Percentiles rank a stretch among this genome's conserved stretches.
phyloP scores from a whole-genome alignment of 1,140 invertebrate species.

The Triops longicaudatus region DNA sequence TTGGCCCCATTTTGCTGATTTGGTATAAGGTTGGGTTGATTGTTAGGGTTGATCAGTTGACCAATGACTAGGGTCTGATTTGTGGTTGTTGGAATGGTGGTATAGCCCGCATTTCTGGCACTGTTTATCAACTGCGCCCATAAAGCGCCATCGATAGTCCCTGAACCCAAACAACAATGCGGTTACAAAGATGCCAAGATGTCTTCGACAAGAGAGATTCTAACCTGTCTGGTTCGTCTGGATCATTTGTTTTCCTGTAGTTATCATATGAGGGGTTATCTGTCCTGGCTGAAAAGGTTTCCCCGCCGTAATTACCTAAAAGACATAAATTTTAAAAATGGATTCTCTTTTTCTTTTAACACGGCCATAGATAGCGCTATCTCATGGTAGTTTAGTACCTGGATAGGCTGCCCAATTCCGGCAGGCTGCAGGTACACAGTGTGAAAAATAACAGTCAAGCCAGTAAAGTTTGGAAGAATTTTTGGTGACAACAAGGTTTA shows the following conservation, averaged over 20 bases:
- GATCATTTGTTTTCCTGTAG: constrained; percentile 26
- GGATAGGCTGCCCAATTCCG: constrained; percentile 31
- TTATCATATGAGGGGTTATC: constrained; percentile 36
- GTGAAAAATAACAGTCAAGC: constrained; percentile 17
- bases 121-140: constrained; percentile 32
- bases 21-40: constrained; percentile 55
- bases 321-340: constrained; percentile 18
- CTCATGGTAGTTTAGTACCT: constrained; percentile 27
- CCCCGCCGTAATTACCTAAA: constrained; percentile 62
- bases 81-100: constrained; percentile 56
- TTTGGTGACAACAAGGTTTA: no score
- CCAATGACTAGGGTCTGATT: constrained; percentile 71
- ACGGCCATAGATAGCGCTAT: constrained; percentile 16
- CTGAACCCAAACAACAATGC: background rate
- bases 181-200: constrained; percentile 25
- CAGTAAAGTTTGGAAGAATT: background rate
- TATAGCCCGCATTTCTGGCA: constrained; percentile 45
- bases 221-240: constrained; percentile 20
- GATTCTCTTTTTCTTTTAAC: no score
- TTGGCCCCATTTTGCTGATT: constrained; percentile 42
- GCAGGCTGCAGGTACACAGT: constrained; percentile 21
- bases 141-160: constrained; percentile 17
- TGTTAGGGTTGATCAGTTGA: constrained; percentile 61
- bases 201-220: constrained; percentile 21
- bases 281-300: constrained; percentile 73